These are phyloP conservation scores for Conger conger DNA, from an alignment of 2,113 vertebrate genomes.

Conservation along the genomic window DNA sequence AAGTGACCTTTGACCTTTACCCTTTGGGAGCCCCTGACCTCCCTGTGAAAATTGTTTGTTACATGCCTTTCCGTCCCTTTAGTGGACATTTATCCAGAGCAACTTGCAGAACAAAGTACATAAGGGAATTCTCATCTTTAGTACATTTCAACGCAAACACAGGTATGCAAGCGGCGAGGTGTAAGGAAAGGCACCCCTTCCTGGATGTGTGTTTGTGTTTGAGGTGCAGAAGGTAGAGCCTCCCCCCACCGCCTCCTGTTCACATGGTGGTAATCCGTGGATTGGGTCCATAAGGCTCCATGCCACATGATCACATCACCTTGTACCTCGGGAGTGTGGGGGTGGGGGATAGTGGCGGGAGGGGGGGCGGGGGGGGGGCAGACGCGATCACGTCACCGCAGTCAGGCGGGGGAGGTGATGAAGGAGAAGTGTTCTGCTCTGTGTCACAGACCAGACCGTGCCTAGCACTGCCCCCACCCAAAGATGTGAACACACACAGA, in stretches of 20 bases:
- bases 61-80: background rate
- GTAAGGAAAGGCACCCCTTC: background rate
- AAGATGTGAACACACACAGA: background rate
- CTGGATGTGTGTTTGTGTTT: background rate
- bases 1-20: background rate
- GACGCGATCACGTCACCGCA: slow-evolving; percentile 61
- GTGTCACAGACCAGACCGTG: slow-evolving; percentile 66
- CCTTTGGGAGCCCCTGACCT: background rate
- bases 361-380: slow-evolving; percentile 63
- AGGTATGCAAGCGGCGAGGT: background rate
- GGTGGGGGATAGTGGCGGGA: too few relatives aligned
- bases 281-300: slow-evolving; percentile 1
- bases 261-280: slow-evolving; percentile 7
- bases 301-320: slow-evolving; percentile 7
- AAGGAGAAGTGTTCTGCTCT: slow-evolving; percentile 45
- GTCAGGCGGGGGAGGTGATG: slow-evolving; percentile 42
- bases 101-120: background rate
- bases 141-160: background rate
- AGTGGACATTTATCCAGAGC: background rate
- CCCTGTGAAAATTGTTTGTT: background rate
- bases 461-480: slow-evolving; percentile 47
- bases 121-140: background rate
- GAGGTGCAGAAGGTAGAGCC: background rate
- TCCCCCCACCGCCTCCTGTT: slow-evolving; percentile 43
- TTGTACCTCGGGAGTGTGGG: slow-evolving; percentile 37